A percentile compares a stretch with the other conserved stretches of the same genome.
Evolutionary conservation across 2,888 invertebrate species (phyloP).

Genomic region (Zygaena filipendulae): DNA sequence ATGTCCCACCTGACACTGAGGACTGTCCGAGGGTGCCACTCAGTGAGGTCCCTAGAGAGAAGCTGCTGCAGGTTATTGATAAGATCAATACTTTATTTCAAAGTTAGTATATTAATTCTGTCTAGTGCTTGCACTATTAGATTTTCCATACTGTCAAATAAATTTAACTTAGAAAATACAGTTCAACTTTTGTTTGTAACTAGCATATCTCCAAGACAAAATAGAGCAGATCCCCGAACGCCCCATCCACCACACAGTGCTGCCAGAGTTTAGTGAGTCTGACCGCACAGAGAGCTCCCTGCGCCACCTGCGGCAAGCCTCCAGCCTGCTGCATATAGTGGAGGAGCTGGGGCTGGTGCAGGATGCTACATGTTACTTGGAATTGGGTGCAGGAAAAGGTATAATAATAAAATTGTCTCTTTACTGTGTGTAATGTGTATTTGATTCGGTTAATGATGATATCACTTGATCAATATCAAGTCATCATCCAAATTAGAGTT

Average conservation of each 20-base stretch:
- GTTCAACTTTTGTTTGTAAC: too few species aligned
- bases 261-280: slow-evolving; percentile 33
- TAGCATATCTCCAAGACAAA: too few species aligned
- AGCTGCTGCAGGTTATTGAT: slow-evolving; percentile 33
- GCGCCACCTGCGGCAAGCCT: slow-evolving; percentile 83
- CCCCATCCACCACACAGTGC: slow-evolving; percentile 34
- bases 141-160: too few species aligned
- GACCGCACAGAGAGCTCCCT: slow-evolving; percentile 72
- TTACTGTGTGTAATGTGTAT: not conserved
- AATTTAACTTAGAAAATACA: too few species aligned
- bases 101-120: slow-evolving; percentile 30
- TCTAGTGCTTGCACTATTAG: too few species aligned
- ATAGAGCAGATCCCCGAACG: too few species aligned
- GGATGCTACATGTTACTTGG: slow-evolving; percentile 78
- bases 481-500: too few species aligned
- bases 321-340: slow-evolving; percentile 78
- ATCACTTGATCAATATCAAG: not conserved
- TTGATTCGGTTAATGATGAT: not conserved
- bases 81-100: slow-evolving; percentile 49
- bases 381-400: slow-evolving; percentile 94
- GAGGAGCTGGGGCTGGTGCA: slow-evolving; percentile 69
- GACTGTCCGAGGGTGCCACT: slow-evolving; percentile 28
- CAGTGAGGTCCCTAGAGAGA: slow-evolving; percentile 30
- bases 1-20: slow-evolving; percentile 27
- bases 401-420: too few species aligned